Evolutionary conservation across 2,113 vertebrate genomes (phyloP).

Genomic region (Romanogobio albipinnatus): DNA sequence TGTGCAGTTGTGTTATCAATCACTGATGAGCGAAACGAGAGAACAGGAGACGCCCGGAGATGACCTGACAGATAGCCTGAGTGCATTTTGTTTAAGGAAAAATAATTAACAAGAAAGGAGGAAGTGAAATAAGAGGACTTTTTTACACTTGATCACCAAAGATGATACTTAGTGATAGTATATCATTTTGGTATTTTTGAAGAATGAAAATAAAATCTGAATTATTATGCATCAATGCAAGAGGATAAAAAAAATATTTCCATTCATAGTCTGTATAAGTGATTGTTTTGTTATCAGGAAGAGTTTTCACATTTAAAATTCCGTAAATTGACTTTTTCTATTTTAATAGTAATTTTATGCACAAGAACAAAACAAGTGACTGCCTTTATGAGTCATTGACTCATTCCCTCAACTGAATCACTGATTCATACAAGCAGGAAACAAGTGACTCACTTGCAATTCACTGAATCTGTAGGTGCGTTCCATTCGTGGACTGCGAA

Average conservation of each 20-base stretch:
- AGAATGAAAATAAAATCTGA: background rate
- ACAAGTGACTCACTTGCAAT: background rate
- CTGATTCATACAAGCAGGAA: background rate
- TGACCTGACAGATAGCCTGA: conserved; percentile 45
- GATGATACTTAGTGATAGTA: background rate
- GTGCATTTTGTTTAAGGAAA: conserved; percentile 4
- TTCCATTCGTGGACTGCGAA: too few species aligned
- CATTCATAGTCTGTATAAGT: background rate
- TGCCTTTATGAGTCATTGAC: background rate
- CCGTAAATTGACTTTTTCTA: background rate
- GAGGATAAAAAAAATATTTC: too few species aligned
- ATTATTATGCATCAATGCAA: background rate
- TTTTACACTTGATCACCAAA: background rate
- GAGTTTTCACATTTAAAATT: background rate
- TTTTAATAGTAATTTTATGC: background rate
- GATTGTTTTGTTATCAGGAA: background rate
- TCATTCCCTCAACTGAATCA: background rate
- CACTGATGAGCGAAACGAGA: conserved; percentile 39
- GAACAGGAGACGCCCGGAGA: conserved; percentile 40
- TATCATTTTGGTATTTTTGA: background rate
- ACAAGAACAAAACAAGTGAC: background rate
- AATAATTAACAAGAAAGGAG: background rate
- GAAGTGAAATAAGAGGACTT: background rate
- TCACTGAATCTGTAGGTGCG: background rate
- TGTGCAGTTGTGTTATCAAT: conserved; percentile 54